phyloP scores from a whole-genome alignment of 2,797 vertebrate genomes.

The Schizopygopsis malacanthus region DNA sequence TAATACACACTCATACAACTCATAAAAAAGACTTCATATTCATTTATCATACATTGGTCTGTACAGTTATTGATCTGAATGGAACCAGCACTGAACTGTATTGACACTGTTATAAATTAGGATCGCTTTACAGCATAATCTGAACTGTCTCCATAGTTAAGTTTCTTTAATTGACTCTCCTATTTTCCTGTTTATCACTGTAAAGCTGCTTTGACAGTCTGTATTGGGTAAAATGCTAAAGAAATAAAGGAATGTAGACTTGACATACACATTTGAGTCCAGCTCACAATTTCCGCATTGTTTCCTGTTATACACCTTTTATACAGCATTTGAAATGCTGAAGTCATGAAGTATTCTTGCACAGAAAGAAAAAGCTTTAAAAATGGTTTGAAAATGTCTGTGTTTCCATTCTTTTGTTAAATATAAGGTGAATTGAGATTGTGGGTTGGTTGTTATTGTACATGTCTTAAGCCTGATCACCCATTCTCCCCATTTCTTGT shows the following conservation, averaged over 20 bases:
- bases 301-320: background rate
- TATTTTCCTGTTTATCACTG: background rate
- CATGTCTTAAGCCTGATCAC: background rate
- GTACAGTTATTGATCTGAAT: background rate
- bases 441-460: background rate
- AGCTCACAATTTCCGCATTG: background rate
- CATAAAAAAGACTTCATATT: too few relatives aligned
- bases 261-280: background rate
- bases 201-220: background rate
- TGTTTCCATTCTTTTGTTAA: background rate
- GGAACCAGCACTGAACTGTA: background rate
- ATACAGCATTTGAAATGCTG: background rate
- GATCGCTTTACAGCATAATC: background rate
- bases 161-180: background rate
- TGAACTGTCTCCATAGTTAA: background rate
- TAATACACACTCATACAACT: too few relatives aligned
- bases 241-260: background rate
- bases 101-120: background rate
- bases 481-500: background rate
- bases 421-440: background rate
- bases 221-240: background rate
- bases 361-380: background rate
- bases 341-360: background rate
- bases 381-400: background rate
- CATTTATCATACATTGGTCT: background rate